These are phyloP conservation scores for Tachyglossus aculeatus DNA, from an alignment of 2,797 vertebrate species.

Conservation along the genomic window DNA sequence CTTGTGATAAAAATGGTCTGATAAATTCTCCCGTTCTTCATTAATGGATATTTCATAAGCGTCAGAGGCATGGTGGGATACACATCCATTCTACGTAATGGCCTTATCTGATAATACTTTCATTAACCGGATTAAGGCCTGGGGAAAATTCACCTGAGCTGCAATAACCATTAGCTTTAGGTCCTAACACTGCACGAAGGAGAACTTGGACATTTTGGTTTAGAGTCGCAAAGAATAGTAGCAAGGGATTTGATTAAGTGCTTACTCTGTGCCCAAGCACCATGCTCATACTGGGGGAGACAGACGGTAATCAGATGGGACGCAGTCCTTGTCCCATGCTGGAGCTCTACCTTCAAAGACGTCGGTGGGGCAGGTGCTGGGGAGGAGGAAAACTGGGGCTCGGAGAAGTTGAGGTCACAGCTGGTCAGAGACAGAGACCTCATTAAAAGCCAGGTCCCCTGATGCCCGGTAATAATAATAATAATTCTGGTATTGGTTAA, in stretches of 20 bases:
- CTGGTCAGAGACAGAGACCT: too few species aligned
- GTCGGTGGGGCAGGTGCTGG: too few species aligned
- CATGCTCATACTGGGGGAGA: background rate
- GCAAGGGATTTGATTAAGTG: background rate
- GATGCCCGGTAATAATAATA: too few species aligned
- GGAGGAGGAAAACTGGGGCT: too few species aligned
- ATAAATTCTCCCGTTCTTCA: constrained; percentile 22
- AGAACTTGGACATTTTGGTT: background rate
- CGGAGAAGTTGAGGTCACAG: too few species aligned
- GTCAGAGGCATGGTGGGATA: background rate
- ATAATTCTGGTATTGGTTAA: too few species aligned
- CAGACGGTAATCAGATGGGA: background rate
- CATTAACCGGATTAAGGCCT: constrained; percentile 29
- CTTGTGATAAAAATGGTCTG: constrained; percentile 24
- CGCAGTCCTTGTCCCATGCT: too few species aligned
- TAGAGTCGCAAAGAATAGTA: too few species aligned
- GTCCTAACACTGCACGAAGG: constrained; percentile 20
- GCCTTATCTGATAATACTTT: constrained; percentile 35
- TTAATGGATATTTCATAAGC: constrained; percentile 26
- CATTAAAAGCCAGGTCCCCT: too few species aligned
- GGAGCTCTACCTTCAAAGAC: too few species aligned
- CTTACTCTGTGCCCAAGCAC: background rate
- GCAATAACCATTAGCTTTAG: background rate
- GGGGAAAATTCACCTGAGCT: constrained; percentile 26
- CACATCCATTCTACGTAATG: background rate